Evolutionary conservation across 2,113 vertebrate genomes (phyloP), one percentile per base, ranked within the genome.

Genomic region (Beaufortia kweichowensis): DNA sequence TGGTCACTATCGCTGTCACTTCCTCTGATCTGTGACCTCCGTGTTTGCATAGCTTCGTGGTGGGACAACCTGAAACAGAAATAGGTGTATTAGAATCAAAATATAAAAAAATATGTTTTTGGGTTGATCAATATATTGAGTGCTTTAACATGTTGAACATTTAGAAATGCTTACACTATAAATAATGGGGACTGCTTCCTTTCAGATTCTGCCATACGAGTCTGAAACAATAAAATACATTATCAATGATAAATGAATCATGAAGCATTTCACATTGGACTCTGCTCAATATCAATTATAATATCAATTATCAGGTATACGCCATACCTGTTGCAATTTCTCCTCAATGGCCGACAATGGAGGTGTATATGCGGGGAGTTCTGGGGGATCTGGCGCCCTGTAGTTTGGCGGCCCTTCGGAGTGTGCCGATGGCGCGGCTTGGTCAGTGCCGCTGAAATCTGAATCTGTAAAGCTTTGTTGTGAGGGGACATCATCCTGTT

Each of bases 1-100:
- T 95, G 94, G 0, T 95, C 98, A 66, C 95, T 96, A 23, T 89
- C 87, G 55, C 90, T 92, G 6, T 89, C 87, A 41, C 90, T 92
- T 5, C 93, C 92, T 77, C 88, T 88, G 83, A 95, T 95, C 43
- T 87, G 90, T 0, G 91, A 94, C 76, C 97, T 95, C 83, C 95
- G 94, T 75, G 77, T 93, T 81, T 88, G 91, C 63, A 97, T 87
- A 0, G 95, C 94, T 1, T 94, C 88, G 0, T 90, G 94, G 75
- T 95, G 93, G 0, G 95, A 95, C 2, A 93, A 87, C 80, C 96
- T 93, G 68, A 73, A 87, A 69, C 14, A 65, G 35, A 59, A 23
- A 17, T 23, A 15, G 5, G 21, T 21, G 14, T 24, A 39, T 70
- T 19, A 35, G 31, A 2, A 9, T 31, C 19, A 21, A n/a, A 50